Evolutionary conservation across 2,113 vertebrate species (phyloP), one percentile per base, ranked within the genome.

Genomic region (Etheostoma cragini): DNA sequence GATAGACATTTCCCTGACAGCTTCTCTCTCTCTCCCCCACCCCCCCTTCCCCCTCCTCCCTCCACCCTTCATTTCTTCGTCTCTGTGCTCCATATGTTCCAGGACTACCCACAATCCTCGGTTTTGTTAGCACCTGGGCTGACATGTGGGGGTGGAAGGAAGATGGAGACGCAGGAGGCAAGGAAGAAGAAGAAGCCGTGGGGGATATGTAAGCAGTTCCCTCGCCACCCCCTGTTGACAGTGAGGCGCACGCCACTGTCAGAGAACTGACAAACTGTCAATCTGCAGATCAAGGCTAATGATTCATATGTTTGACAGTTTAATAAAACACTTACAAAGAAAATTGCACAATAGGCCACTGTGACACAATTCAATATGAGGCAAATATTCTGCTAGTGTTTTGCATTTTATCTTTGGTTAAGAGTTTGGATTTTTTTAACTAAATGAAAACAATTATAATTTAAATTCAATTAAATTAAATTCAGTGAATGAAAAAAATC

Each of bases 1-100:
- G 89, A 91, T 79, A 92, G 93, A 92, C 93, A 89, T 91, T 88
- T 92, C 81, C 86, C 80, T 93, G 91, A 94, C 92, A 92, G 90
- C 76, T 85, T 81, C 84, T 76, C 86, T 79, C 82, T 42, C 38
- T 42, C 38, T 11, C 38, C 1, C n/a, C 15, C n/a, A 2, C 21
- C 49, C 38, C 47, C 65, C 52, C 35, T 46, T 47, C 46, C 38
- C 26, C 14, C 26, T 1, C 62, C 54, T 64, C 70, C 78, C 63
- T 63, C 83, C 66, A 74, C 77, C 53, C 77, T 81, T 89, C 80
- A 89, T 88, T 89, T 83, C 81, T 81, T 76, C 64, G 13, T 85
- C 78, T 86, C 86, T 54, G 69, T 50, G 81, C 84, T 94, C 93
- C 93, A 92, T 91, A 92, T 94, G 91, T 88, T 93, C 76, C 82